Evolutionary conservation across 2,797 vertebrate genomes (phyloP).

Genomic region (Enteromius radiatus): DNA sequence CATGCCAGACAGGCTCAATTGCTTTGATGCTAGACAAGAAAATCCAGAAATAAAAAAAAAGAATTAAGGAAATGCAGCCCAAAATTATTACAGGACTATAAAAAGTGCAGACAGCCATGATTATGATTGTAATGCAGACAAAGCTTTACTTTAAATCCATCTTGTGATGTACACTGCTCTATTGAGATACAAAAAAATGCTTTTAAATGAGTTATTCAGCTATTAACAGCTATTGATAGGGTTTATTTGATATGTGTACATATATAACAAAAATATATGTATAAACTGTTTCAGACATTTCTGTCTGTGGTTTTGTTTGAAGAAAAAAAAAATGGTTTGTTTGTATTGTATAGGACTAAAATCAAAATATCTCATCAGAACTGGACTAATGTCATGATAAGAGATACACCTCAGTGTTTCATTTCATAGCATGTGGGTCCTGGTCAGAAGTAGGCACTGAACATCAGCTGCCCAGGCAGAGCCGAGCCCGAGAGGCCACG

Average conservation of each 20-base stretch:
- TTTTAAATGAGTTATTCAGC: not conserved
- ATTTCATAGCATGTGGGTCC: not conserved
- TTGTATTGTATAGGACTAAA: not conserved
- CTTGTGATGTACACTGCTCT: not conserved
- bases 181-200: not conserved
- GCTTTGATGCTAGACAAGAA: slow-evolving; percentile 8
- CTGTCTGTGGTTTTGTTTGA: not conserved
- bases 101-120: not conserved
- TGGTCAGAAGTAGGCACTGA: slow-evolving; percentile 2
- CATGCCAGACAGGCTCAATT: not conserved
- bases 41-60: slow-evolving; percentile 5
- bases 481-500: not conserved
- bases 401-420: slow-evolving; percentile 10
- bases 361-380: not conserved
- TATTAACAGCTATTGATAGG: too few relatives aligned
- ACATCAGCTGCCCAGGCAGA: slow-evolving; percentile 5
- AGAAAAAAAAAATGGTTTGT: not conserved
- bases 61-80: not conserved
- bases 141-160: not conserved
- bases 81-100: slow-evolving; percentile 2
- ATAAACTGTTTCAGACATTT: not conserved
- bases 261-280: too few relatives aligned
- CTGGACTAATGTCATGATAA: not conserved
- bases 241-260: too few relatives aligned
- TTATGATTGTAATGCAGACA: not conserved